phyloP scores from a whole-genome alignment of 35 echinoderm and acorn worm genomes.

The Hemicentrotus pulcherrimus region DNA sequence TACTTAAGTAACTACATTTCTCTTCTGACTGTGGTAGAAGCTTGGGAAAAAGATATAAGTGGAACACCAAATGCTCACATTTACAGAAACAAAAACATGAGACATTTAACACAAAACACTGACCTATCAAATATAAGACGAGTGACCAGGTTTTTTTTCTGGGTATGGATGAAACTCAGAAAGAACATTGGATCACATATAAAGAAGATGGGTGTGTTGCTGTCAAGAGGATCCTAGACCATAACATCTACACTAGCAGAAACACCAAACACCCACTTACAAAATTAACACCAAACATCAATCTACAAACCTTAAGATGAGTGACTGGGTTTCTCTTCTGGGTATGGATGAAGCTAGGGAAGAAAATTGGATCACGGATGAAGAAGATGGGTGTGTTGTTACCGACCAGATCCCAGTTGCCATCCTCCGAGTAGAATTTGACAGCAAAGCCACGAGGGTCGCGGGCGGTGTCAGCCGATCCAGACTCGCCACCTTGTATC shows the following conservation, averaged over 20 bases:
- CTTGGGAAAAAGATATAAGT: no score
- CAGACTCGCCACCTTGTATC: conserved; percentile 80
- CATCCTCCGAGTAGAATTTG: conserved; percentile 99
- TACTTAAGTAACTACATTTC: no score
- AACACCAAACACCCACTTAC: neutral
- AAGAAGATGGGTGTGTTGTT: conserved; percentile 99
- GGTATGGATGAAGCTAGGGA: conserved; percentile 96
- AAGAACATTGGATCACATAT: neutral
- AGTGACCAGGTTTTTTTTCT: neutral
- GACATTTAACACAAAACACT: no score
- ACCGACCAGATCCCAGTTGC: conserved; percentile 98
- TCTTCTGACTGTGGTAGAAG: no score
- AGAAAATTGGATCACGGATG: conserved; percentile 97
- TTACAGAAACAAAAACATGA: no score
- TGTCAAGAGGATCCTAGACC: conserved; percentile 33
- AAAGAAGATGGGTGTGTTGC: conserved; percentile 74
- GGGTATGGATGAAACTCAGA: neutral
- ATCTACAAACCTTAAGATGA: conserved; percentile 85
- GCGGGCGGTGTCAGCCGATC: conserved; percentile 93
- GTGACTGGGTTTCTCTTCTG: conserved; percentile 99
- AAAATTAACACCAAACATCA: neutral
- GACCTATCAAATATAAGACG: conserved; percentile 47
- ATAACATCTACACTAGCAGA: neutral
- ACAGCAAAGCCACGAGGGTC: conserved; percentile 98
- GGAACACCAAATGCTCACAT: no score